A percentile compares a stretch with the other conserved stretches of the same genome.
Conservation (phyloP, 2,113 vertebrate species). For the Montifringilla adamsi region DNA sequence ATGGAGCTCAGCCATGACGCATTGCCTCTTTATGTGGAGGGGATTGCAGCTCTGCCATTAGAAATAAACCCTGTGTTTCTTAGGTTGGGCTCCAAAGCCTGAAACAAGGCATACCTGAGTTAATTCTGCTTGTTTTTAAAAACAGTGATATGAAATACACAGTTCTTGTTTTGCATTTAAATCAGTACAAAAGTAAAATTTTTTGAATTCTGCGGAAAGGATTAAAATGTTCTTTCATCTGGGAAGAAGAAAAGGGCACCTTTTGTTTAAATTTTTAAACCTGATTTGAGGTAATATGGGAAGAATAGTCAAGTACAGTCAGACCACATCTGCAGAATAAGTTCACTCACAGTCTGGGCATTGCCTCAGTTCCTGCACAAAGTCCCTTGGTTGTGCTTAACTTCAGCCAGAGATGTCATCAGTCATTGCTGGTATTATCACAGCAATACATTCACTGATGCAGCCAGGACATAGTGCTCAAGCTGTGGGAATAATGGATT, state of each 20-base stretch:
- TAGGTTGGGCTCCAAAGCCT: background rate
- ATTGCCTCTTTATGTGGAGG: background rate
- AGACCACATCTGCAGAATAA: constrained; percentile 2
- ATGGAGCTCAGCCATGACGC: background rate
- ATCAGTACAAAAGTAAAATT: background rate
- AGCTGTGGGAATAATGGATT: background rate
- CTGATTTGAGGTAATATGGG: background rate
- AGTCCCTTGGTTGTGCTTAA: constrained; percentile 20
- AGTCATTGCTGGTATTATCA: background rate
- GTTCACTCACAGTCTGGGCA: background rate
- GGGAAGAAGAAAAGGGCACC: background rate
- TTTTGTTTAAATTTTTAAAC: background rate
- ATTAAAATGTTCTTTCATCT: background rate
- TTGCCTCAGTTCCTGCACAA: background rate
- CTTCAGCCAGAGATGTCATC: background rate
- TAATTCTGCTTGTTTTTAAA: background rate
- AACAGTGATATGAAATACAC: background rate
- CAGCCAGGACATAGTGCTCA: background rate
- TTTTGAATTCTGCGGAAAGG: background rate
- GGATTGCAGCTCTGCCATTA: background rate
- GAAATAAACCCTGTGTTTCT: background rate
- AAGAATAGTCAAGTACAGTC: background rate
- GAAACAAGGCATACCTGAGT: background rate
- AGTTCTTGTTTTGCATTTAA: background rate
- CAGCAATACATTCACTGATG: background rate